Conservation (phyloP, 2,113 vertebrate genomes). For the Bucco capensis region DNA sequence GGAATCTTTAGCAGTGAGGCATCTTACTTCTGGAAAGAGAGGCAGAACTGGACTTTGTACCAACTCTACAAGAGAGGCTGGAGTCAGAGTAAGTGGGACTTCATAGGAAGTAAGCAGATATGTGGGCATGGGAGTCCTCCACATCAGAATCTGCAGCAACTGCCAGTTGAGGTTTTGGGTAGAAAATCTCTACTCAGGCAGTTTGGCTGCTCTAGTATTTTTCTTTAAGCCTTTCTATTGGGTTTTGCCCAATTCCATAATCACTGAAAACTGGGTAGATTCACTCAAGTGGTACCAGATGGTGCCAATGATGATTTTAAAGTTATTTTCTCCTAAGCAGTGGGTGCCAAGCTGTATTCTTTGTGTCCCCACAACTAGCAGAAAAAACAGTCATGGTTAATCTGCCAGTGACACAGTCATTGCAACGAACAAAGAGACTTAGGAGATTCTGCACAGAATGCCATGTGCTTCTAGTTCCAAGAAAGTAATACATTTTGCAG, state of each 20-base stretch:
- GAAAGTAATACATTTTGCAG: neutral
- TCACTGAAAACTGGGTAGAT: too few species aligned
- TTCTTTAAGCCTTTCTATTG: neutral
- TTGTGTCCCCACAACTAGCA: neutral
- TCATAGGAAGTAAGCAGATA: neutral
- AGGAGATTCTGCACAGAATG: neutral
- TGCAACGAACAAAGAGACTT: neutral
- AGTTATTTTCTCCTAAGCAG: neutral
- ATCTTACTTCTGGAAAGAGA: neutral
- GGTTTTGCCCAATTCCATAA: neutral
- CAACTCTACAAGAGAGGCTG: neutral
- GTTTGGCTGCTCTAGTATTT: neutral
- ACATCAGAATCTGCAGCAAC: neutral
- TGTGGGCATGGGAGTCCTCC: neutral
- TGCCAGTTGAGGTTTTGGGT: neutral
- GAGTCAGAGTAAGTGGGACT: neutral
- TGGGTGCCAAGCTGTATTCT: neutral
- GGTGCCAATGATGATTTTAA: neutral
- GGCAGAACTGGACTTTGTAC: neutral
- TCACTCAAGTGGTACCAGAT: neutral
- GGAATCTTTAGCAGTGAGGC: neutral
- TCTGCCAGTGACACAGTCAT: fast-evolving
- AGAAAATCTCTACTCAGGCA: neutral
- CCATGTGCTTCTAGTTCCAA: neutral
- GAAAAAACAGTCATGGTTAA: fast-evolving